These are phyloP conservation scores for Apodemus agrarius DNA, from an alignment of 2,797 vertebrate genomes.

Conservation along the genomic window DNA sequence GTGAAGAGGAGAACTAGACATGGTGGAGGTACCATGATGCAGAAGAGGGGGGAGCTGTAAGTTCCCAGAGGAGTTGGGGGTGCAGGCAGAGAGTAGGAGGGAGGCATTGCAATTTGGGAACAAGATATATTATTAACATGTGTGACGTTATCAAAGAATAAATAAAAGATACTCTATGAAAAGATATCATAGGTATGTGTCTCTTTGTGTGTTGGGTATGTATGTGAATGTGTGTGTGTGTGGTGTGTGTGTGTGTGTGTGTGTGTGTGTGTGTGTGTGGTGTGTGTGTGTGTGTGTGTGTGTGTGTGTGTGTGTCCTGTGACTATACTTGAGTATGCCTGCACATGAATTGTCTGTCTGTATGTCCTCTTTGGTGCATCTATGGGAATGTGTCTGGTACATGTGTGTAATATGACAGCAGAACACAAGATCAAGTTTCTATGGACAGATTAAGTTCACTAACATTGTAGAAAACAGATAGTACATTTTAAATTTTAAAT, in stretches of 20 bases:
- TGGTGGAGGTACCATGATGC: background rate
- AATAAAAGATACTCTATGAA: background rate
- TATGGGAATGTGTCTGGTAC: background rate
- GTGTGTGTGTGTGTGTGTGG: background rate
- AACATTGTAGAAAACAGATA: background rate
- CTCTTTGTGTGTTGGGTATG: background rate
- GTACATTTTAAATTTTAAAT: background rate
- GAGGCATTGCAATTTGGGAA: background rate
- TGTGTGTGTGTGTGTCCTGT: background rate
- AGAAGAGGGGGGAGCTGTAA: background rate
- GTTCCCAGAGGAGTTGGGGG: background rate
- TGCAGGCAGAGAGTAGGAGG: background rate
- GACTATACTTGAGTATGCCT: background rate
- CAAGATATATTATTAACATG: background rate
- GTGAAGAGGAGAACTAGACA: background rate
- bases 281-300: background rate
- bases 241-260: background rate
- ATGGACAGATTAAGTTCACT: slow-evolving; percentile 19
- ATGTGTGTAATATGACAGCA: background rate
- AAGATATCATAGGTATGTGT: background rate
- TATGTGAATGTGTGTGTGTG: background rate
- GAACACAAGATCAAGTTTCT: background rate
- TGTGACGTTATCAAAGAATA: background rate
- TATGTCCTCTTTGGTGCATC: background rate
- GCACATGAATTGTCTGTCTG: background rate